A percentile compares a stretch with the other conserved stretches of the same genome.
phyloP scores from a whole-genome alignment of 2,888 invertebrate species.

The Argyresthia albistria region DNA sequence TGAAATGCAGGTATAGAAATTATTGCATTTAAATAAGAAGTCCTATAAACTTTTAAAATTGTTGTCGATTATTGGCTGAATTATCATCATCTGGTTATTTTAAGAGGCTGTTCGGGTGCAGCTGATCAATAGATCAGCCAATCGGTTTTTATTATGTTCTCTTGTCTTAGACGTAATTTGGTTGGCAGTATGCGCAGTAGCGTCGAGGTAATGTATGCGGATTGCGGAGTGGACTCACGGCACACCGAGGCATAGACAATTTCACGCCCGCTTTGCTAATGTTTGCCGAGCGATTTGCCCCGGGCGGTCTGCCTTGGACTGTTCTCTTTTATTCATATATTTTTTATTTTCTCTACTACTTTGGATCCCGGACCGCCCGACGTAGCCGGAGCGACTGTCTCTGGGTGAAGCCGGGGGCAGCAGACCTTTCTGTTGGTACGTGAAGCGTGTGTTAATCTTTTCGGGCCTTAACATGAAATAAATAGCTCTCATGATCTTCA shows the following conservation, averaged over 20 bases:
- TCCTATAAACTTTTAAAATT: no score
- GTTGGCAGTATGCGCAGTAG: background rate
- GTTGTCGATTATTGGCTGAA: no score
- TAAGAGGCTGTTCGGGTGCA: no score
- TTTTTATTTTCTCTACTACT: conserved; percentile 1
- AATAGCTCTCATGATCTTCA: background rate
- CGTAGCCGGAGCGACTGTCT: conserved; percentile 18
- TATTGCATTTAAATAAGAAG: conserved; percentile 6
- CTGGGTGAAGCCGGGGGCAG: background rate
- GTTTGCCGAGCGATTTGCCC: conserved; percentile 59
- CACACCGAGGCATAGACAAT: conserved; percentile 35
- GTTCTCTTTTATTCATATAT: conserved; percentile 13
- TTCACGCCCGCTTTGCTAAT: conserved; percentile 60
- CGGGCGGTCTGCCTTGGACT: conserved; percentile 19
- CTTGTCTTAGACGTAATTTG: background rate
- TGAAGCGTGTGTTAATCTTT: background rate
- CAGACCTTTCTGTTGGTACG: background rate
- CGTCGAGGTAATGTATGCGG: background rate
- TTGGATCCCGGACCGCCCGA: conserved; percentile 20
- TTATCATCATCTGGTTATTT: no score
- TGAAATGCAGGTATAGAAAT: conserved; percentile 47
- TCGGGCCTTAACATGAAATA: background rate
- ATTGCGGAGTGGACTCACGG: background rate
- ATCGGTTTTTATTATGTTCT: no score
- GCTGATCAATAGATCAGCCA: no score